Percentiles rank a stretch among this genome's conserved stretches.
Evolutionary conservation across 2,113 vertebrate species (phyloP).

Genomic region (Neomonachus schauinslandi): DNA sequence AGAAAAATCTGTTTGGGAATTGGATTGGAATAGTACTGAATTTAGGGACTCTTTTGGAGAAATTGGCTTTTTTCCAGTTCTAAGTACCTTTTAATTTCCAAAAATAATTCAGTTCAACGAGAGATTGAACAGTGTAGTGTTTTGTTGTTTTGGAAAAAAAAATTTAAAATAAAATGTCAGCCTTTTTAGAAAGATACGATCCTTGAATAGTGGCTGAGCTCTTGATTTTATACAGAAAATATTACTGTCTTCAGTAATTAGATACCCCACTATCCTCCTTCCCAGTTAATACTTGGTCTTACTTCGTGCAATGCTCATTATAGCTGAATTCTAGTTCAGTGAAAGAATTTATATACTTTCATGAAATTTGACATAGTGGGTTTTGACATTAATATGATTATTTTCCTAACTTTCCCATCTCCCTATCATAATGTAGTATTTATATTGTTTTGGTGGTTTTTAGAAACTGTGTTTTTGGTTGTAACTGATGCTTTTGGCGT

Average conservation of each 20-base stretch:
- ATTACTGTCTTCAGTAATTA: neutral
- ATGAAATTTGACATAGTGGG: neutral
- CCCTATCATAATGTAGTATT: neutral
- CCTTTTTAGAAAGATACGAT: neutral
- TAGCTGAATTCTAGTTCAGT: neutral
- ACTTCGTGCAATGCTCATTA: neutral
- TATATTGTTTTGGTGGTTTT: conserved; percentile 39
- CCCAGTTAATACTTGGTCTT: neutral
- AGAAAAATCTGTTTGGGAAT: neutral
- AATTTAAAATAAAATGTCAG: neutral
- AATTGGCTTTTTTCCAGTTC: neutral
- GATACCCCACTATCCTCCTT: neutral
- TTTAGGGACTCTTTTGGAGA: conserved; percentile 2
- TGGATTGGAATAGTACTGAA: neutral
- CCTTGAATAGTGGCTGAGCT: neutral
- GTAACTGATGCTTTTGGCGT: neutral
- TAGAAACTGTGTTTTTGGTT: neutral
- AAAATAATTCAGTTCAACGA: conserved; percentile 12
- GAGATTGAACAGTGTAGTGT: neutral
- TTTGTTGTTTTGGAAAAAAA: neutral
- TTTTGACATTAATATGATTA: conserved; percentile 19
- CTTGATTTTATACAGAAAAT: conserved; percentile 18
- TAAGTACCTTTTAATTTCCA: conserved; percentile 10
- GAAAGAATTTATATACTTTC: neutral
- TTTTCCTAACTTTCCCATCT: neutral